phyloP scores from a whole-genome alignment of 1,140 invertebrate species.

The Bicyclus anynana region DNA sequence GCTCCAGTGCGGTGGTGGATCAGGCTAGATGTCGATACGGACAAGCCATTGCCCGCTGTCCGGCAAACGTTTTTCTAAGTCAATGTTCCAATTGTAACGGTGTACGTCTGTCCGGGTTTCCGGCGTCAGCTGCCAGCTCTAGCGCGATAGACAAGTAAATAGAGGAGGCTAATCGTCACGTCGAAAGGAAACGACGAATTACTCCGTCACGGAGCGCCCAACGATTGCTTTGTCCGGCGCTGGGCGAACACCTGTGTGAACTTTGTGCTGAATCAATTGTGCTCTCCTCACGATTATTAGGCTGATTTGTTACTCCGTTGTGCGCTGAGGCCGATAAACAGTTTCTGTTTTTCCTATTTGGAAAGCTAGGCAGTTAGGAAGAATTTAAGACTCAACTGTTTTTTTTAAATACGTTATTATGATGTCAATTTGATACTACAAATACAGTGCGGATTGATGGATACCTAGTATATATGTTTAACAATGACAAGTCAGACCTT shows the following conservation, averaged over 20 bases:
- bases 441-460: no score
- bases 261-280: slow-evolving; percentile 7
- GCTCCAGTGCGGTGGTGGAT: slow-evolving; percentile 38
- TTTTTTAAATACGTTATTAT: no score
- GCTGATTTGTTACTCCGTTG: background rate
- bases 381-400: no score
- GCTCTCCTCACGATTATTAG: background rate
- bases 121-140: slow-evolving; percentile 71
- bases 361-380: no score
- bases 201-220: slow-evolving; percentile 64
- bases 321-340: no score
- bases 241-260: slow-evolving; percentile 42
- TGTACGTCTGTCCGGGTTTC: slow-evolving; percentile 66
- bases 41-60: slow-evolving; percentile 52
- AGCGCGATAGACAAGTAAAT: slow-evolving; percentile 71
- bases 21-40: slow-evolving; percentile 47
- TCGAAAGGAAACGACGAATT: slow-evolving; percentile 72
- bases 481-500: no score
- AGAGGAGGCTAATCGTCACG: slow-evolving; percentile 73
- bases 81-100: slow-evolving; percentile 68
- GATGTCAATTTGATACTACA: no score
- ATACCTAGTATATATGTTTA: no score
- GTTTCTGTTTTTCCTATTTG: no score
- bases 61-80: slow-evolving; percentile 75
- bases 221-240: slow-evolving; percentile 68